These are phyloP conservation scores for Lagopus leucura DNA, from an alignment of 2,113 vertebrate species.

Conservation along the genomic window DNA sequence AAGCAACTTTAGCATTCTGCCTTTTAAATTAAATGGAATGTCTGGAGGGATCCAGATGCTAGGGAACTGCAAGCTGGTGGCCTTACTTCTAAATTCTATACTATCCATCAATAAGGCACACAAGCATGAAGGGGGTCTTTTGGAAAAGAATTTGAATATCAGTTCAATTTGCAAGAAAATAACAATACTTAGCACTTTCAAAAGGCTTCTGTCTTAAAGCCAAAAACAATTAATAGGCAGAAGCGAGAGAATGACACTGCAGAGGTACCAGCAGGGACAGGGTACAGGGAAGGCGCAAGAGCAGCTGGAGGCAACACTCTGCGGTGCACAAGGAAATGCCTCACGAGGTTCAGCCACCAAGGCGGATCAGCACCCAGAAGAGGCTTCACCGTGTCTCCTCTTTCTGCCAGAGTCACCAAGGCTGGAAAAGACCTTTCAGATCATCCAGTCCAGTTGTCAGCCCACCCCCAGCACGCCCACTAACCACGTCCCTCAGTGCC, in stretches of 20 bases:
- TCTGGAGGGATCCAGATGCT: slow-evolving; percentile 27
- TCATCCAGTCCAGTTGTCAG: too few species aligned
- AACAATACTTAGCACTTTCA: not conserved
- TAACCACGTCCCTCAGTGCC: too few species aligned
- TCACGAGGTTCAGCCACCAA: not conserved
- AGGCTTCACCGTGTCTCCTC: not conserved
- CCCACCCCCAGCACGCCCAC: too few species aligned
- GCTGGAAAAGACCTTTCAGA: too few species aligned
- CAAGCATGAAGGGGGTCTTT: not conserved
- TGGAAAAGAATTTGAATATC: not conserved
- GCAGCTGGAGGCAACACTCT: not conserved
- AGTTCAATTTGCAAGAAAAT: not conserved
- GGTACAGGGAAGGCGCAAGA: not conserved
- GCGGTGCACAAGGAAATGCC: not conserved
- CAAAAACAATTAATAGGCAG: not conserved
- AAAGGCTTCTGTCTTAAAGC: not conserved
- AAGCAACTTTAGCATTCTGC: not conserved
- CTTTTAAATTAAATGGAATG: slow-evolving; percentile 6
- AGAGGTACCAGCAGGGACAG: not conserved
- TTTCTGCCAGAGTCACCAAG: not conserved
- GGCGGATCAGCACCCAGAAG: not conserved
- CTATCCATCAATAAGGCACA: not conserved
- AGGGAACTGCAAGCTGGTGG: not conserved
- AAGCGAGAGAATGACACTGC: accelerated
- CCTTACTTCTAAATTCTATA: not conserved